Evolutionary conservation across 2,113 vertebrate genomes (phyloP).

Genomic region (zebrafish (Danio rerio)): GRCz12tu NC_133199.1:12362501-12363000

Average conservation of each 20-base stretch:
- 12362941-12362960: background rate
- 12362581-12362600: background rate
- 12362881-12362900: slow-evolving; percentile 16
- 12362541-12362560: background rate
- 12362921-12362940: background rate
- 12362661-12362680: background rate
- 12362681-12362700: background rate
- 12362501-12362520: background rate
- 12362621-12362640: background rate
- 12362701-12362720: background rate
- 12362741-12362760: slow-evolving; percentile 40
- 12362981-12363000: background rate
- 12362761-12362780: slow-evolving; percentile 30
- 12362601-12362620: background rate
- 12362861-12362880: slow-evolving; percentile 1
- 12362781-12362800: background rate
- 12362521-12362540: background rate
- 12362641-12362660: background rate
- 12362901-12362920: slow-evolving; percentile 24
- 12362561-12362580: too few relatives aligned
- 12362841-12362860: slow-evolving; percentile 24
- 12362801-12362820: background rate
- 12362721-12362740: background rate
- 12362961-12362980: background rate
- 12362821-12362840: slow-evolving; percentile 18